phyloP scores from a whole-genome alignment of 2,113 vertebrate genomes.

The Forbesichthys papilliferus region DNA sequence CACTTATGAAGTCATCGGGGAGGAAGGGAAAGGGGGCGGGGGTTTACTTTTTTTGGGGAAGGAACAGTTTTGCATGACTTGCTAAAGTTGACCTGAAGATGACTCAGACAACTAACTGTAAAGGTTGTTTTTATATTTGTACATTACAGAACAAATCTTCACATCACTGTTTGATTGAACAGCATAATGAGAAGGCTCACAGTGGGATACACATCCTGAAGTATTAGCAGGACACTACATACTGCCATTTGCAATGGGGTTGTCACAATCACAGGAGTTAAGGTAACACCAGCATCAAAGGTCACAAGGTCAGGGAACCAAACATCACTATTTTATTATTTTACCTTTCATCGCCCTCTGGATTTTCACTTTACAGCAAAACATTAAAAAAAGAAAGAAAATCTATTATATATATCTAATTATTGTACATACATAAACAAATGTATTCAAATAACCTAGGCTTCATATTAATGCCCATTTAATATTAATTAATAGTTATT shows the following conservation, averaged over 20 bases:
- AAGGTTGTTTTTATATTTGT: too few species aligned
- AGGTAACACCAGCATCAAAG: slow-evolving; percentile 40
- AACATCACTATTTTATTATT: slow-evolving; percentile 23
- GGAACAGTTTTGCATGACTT: too few species aligned
- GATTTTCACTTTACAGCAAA: slow-evolving; percentile 80
- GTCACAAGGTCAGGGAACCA: slow-evolving; percentile 57
- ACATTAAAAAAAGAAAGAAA: slow-evolving; percentile 33
- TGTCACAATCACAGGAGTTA: slow-evolving; percentile 51
- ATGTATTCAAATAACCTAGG: not conserved
- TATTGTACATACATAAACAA: not conserved
- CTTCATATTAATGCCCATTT: not conserved
- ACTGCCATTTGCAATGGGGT: too few species aligned
- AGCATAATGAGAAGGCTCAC: too few species aligned
- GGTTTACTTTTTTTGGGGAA: not conserved
- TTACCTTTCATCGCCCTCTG: slow-evolving; percentile 86
- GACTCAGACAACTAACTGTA: too few species aligned
- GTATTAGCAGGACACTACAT: too few species aligned
- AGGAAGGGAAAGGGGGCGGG: too few species aligned
- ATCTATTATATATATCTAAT: not conserved
- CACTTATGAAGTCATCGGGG: too few species aligned
- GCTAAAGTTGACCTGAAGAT: not conserved
- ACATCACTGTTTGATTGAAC: too few species aligned
- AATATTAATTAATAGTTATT: too few species aligned
- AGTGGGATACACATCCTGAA: too few species aligned
- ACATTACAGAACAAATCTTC: too few species aligned